Evolutionary conservation across 1,140 invertebrate genomes (phyloP).

Genomic region (Linepithema humile): DNA sequence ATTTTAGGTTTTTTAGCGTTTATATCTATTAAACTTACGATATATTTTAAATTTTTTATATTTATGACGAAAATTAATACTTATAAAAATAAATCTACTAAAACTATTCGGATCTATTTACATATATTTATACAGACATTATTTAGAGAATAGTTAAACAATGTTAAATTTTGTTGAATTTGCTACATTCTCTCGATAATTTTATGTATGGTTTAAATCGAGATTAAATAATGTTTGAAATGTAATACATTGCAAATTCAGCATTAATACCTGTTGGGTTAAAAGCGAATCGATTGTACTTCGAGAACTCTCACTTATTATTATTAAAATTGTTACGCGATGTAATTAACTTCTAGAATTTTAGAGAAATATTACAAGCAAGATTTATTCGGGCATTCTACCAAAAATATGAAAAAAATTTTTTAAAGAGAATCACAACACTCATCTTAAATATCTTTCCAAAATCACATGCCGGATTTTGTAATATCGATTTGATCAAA

Average conservation of each 20-base stretch:
- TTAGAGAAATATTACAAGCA: background rate
- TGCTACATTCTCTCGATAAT: background rate
- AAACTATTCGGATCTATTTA: no score
- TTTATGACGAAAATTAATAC: background rate
- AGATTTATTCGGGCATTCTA: background rate
- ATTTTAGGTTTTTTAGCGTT: background rate
- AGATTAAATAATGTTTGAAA: background rate
- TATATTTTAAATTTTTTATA: background rate
- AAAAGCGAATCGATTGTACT: background rate
- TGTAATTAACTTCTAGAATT: background rate
- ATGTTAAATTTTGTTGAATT: background rate
- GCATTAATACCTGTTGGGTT: no score
- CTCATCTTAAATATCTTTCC: background rate
- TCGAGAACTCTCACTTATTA: background rate
- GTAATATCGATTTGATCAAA: background rate
- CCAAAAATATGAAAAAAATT: no score
- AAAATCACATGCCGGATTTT: no score
- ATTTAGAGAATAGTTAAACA: background rate
- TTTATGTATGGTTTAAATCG: background rate
- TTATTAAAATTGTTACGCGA: background rate
- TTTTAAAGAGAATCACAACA: no score
- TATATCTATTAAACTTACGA: background rate
- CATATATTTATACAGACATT: background rate
- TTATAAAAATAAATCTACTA: no score
- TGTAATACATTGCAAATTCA: background rate